phyloP scores from a whole-genome alignment of 2,888 invertebrate species.

The Apodemia duryi region DNA sequence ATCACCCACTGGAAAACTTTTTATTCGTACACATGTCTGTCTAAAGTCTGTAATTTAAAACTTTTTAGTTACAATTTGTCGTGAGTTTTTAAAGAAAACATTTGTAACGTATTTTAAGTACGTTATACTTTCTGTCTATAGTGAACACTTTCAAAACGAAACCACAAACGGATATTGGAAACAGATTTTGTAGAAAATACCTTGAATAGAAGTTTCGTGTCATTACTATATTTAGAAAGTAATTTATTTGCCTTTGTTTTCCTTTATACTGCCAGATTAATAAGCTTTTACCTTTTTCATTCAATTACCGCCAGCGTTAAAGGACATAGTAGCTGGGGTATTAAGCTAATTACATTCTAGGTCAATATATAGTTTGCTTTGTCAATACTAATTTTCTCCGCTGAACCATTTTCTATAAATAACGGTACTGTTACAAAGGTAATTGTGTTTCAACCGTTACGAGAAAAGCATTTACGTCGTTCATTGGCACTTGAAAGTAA shows the following conservation, averaged over 20 bases:
- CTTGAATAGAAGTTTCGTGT: slow-evolving; percentile 2
- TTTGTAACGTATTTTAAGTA: too few relatives aligned
- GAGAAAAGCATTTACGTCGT: slow-evolving; percentile 14
- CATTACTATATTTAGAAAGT: slow-evolving; percentile 25
- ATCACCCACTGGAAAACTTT: not conserved
- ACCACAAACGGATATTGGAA: slow-evolving; percentile 4
- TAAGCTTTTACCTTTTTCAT: slow-evolving; percentile 66
- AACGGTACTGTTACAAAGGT: slow-evolving; percentile 21
- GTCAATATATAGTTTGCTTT: slow-evolving; percentile 4
- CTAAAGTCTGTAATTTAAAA: too few relatives aligned
- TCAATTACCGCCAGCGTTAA: slow-evolving; percentile 46
- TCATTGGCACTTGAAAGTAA: slow-evolving; percentile 15
- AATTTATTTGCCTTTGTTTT: slow-evolving; percentile 30
- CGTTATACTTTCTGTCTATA: not conserved
- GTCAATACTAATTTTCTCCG: slow-evolving; percentile 19
- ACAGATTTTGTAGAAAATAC: not conserved
- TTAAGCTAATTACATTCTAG: slow-evolving; percentile 29
- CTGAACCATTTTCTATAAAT: slow-evolving; percentile 20
- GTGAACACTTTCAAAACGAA: not conserved
- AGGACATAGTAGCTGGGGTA: slow-evolving; percentile 32
- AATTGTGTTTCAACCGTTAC: slow-evolving; percentile 21
- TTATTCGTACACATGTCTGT: not conserved
- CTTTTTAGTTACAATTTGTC: too few relatives aligned
- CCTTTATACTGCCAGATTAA: slow-evolving; percentile 31
- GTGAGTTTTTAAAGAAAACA: too few relatives aligned